Percentiles rank a stretch among this genome's conserved stretches.
Evolutionary conservation across 2,888 invertebrate genomes (phyloP).

Genomic region (Lepeophtheirus nordmannii): DNA sequence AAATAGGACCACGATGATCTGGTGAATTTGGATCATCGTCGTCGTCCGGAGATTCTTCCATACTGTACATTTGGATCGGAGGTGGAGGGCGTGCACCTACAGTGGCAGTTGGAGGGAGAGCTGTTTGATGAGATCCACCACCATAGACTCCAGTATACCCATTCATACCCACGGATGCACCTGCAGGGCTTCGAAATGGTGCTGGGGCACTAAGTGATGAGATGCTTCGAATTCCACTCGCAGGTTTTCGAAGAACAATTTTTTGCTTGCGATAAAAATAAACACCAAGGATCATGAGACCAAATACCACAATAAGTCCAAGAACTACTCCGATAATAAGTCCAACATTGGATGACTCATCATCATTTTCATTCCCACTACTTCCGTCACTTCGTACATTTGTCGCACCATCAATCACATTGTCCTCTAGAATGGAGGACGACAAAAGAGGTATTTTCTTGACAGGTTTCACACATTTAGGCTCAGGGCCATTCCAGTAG

Average conservation of each 20-base stretch:
- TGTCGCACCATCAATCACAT: not conserved
- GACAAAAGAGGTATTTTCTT: too few relatives aligned
- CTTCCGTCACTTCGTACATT: slow-evolving; percentile 13
- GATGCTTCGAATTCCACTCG: too few relatives aligned
- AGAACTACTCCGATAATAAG: slow-evolving; percentile 69
- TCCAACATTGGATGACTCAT: slow-evolving; percentile 42
- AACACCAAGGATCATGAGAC: slow-evolving; percentile 59
- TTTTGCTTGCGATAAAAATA: slow-evolving; percentile 40
- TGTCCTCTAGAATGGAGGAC: slow-evolving; percentile 12
- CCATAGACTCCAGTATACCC: slow-evolving; percentile 10
- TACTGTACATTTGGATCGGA: slow-evolving; percentile 23
- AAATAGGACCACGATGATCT: slow-evolving; percentile 11
- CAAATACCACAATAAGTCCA: slow-evolving; percentile 59
- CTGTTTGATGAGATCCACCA: not conserved
- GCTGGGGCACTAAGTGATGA: not conserved
- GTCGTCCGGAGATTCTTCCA: not conserved
- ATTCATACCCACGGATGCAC: not conserved
- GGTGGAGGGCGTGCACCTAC: slow-evolving; percentile 9
- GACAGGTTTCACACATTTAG: slow-evolving; percentile 1
- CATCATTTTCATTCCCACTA: not conserved
- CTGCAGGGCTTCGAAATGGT: slow-evolving; percentile 2
- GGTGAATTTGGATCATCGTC: not conserved
- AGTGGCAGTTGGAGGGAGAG: not conserved
- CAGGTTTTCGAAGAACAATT: not conserved
- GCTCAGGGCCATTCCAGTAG: slow-evolving; percentile 20